Percentiles rank a stretch among this genome's conserved stretches.
Evolutionary conservation across 92 coral and sea anemone genomes (phyloP).

Genomic region (Siderastrea siderea): DNA sequence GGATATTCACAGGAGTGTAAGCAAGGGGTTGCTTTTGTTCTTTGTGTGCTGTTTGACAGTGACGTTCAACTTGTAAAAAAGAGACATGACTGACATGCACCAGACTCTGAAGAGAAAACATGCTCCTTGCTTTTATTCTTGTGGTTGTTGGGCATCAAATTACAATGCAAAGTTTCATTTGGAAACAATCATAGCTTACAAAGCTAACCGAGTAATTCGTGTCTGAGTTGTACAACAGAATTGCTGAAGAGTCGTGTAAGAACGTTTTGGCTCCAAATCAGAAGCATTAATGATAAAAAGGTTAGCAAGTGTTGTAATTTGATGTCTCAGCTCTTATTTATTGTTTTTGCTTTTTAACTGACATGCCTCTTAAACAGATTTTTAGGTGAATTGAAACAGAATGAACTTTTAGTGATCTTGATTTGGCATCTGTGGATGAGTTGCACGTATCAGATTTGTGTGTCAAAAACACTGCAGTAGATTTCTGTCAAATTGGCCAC

Average conservation of each 20-base stretch:
- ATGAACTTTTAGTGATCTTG: background rate
- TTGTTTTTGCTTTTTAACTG: conserved; percentile 24
- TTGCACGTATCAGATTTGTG: background rate
- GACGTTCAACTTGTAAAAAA: background rate
- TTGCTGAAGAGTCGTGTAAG: background rate
- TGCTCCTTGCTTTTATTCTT: conserved; percentile 35
- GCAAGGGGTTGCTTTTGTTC: conserved; percentile 29
- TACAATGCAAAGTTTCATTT: conserved; percentile 20
- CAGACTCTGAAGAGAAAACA: background rate
- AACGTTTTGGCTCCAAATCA: background rate
- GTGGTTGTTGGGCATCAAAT: conserved; percentile 29
- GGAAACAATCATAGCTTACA: background rate
- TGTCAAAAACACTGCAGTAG: background rate
- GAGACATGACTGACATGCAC: conserved; percentile 7
- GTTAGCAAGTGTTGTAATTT: conserved; percentile 13
- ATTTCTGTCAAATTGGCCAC: background rate
- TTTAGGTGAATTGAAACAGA: background rate
- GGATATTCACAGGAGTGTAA: conserved; percentile 30
- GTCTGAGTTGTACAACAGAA: background rate
- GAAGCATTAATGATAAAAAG: background rate
- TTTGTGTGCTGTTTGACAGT: conserved; percentile 25
- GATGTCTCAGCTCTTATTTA: conserved; percentile 12
- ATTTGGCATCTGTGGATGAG: background rate
- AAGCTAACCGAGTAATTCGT: background rate
- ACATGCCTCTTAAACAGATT: conserved; percentile 24